Conservation (phyloP, 64 coral and sea anemone genomes). For the Porites australiensis region DNA sequence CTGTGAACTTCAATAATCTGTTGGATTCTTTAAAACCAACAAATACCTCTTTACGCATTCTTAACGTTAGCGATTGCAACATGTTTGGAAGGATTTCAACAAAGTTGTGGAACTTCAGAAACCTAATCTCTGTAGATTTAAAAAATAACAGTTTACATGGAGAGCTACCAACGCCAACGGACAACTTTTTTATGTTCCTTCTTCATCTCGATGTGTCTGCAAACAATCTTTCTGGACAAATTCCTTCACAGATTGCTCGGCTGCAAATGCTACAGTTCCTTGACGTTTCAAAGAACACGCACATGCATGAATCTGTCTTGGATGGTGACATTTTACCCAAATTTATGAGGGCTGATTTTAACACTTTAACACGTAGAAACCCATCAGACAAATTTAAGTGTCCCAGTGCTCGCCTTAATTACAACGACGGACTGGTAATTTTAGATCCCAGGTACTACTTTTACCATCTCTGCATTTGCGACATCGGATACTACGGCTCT, state of each 20-base stretch:
- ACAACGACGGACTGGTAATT: constrained; percentile 41
- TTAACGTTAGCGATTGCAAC: constrained; percentile 65
- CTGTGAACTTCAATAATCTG: constrained; percentile 14
- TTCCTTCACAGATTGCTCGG: constrained; percentile 34
- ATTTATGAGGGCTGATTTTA: constrained; percentile 45
- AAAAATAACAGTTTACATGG: constrained; percentile 24
- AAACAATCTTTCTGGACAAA: constrained; percentile 58
- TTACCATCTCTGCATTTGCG: constrained; percentile 49
- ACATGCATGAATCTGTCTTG: neutral
- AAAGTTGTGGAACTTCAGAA: constrained; percentile 57
- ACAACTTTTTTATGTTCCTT: constrained; percentile 1
- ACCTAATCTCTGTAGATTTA: constrained; percentile 66
- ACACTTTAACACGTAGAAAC: constrained; percentile 28
- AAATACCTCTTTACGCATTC: constrained; percentile 50
- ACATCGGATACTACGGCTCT: constrained; percentile 46
- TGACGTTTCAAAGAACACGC: constrained; percentile 44
- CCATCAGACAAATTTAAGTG: constrained; percentile 46
- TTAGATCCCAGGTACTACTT: constrained; percentile 44
- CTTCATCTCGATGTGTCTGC: constrained; percentile 28
- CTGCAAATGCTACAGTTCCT: constrained; percentile 31
- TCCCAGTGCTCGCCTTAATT: constrained; percentile 52
- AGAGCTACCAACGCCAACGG: constrained; percentile 20
- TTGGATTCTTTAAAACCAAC: constrained; percentile 35
- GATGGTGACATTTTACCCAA: constrained; percentile 12
- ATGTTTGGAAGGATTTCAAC: constrained; percentile 44